Conservation (phyloP, 64 coral and sea anemone species). For the Montipora efflorescens region DNA sequence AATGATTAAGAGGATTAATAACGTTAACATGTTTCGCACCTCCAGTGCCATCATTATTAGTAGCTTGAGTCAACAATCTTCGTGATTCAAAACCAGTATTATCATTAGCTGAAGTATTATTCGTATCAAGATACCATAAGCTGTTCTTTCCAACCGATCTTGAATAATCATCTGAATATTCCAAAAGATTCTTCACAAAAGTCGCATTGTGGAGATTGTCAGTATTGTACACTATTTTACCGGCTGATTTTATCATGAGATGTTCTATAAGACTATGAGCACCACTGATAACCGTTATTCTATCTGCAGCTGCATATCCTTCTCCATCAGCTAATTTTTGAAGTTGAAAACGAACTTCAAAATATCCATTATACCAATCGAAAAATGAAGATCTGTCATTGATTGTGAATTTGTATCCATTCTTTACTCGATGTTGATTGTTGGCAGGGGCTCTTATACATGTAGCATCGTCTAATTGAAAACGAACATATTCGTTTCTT, state of each 20-base stretch:
- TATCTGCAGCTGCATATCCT: neutral
- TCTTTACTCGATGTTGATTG: neutral
- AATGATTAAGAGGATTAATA: neutral
- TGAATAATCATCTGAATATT: neutral
- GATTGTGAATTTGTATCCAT: neutral
- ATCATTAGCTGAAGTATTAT: neutral
- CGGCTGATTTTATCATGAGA: neutral
- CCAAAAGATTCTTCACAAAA: too few species aligned
- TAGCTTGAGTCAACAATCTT: neutral
- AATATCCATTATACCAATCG: neutral
- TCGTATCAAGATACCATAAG: neutral
- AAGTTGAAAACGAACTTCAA: constrained; percentile 1
- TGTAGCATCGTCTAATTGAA: neutral
- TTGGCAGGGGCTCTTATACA: neutral
- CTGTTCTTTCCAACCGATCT: neutral
- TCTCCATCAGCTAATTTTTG: neutral
- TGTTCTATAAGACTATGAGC: neutral
- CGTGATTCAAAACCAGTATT: neutral
- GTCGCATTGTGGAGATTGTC: too few species aligned
- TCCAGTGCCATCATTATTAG: too few species aligned
- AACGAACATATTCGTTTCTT: neutral
- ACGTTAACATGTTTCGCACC: neutral
- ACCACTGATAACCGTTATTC: neutral
- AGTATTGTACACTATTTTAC: neutral
- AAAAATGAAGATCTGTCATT: neutral